These are phyloP conservation scores for Aythya baeri DNA, from an alignment of 2,113 vertebrate species.

Conservation along the genomic window DNA sequence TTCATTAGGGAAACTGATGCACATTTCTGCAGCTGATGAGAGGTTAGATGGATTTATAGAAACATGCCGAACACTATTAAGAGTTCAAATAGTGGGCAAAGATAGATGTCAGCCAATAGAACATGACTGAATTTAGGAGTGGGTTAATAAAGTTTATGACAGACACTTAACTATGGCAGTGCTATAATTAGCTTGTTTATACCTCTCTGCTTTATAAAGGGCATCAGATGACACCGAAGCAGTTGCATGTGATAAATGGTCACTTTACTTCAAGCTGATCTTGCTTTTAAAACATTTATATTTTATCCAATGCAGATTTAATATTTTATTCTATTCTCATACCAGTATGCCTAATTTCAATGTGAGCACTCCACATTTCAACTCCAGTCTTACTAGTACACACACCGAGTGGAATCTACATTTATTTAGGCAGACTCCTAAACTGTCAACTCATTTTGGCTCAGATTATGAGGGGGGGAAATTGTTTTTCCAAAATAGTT, in stretches of 20 bases:
- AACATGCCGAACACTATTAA: not conserved
- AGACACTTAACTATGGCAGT: not conserved
- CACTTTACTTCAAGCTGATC: not conserved
- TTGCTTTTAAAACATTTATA: not conserved
- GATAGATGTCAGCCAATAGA: not conserved
- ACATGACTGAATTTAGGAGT: not conserved
- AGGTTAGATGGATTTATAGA: not conserved
- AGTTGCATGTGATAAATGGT: not conserved
- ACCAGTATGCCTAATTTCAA: not conserved
- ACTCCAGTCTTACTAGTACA: not conserved
- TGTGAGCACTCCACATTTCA: not conserved
- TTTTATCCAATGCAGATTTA: not conserved
- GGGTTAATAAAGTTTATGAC: conserved; percentile 42
- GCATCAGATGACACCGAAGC: conserved; percentile 26
- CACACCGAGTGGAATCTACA: not conserved
- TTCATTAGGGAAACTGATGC: not conserved
- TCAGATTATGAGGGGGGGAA: not conserved
- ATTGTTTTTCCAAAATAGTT: not conserved
- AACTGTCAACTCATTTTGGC: not conserved
- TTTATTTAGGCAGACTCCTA: not conserved
- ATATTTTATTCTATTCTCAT: not conserved
- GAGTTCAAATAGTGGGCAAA: not conserved
- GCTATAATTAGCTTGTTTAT: conserved; percentile 59
- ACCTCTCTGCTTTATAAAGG: conserved; percentile 31
- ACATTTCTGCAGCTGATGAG: not conserved